phyloP scores from a whole-genome alignment of 2,888 invertebrate species.

The Apotomis capreana region DNA sequence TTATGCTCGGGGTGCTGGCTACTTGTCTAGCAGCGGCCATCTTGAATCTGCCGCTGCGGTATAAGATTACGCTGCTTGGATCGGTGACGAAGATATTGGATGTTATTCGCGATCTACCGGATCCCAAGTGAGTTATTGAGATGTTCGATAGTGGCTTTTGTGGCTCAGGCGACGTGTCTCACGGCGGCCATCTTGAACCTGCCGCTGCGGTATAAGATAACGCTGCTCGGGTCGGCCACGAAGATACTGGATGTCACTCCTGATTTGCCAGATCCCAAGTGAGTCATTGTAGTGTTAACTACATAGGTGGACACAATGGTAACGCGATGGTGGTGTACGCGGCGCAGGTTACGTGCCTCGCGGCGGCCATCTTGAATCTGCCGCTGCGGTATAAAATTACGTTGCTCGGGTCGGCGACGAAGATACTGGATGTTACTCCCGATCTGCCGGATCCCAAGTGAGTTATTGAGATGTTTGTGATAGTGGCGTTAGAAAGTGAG shows the following conservation, averaged over 20 bases:
- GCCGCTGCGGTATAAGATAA: conserved; percentile 93
- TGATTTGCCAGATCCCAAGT: conserved; percentile 70
- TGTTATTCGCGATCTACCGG: conserved; percentile 82
- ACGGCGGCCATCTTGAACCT: conserved; percentile 92
- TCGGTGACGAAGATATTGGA: conserved; percentile 93
- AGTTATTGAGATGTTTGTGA: conserved; percentile 46
- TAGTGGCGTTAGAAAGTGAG: too few relatives aligned
- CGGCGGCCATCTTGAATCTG: conserved; percentile 90
- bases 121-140: conserved; percentile 77
- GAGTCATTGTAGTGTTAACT: too few relatives aligned
- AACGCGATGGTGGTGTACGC: too few relatives aligned
- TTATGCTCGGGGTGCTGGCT: too few relatives aligned
- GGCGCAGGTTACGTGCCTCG: too few relatives aligned
- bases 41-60: conserved; percentile 93
- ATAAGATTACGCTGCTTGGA: conserved; percentile 91
- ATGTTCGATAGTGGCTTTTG: conserved; percentile 83
- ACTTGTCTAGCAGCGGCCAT: conserved; percentile 83
- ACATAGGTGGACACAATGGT: too few relatives aligned
- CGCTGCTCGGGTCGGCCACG: conserved; percentile 91
- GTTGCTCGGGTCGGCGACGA: conserved; percentile 91
- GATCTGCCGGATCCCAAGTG: conserved; percentile 75
- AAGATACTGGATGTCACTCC: conserved; percentile 90
- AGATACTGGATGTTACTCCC: conserved; percentile 89
- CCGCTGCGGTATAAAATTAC: conserved; percentile 93
- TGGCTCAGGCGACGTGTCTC: conserved; percentile 92